These are phyloP conservation scores for Silvanus unidentatus DNA, from an alignment of 2,888 invertebrate species.

Conservation along the genomic window DNA sequence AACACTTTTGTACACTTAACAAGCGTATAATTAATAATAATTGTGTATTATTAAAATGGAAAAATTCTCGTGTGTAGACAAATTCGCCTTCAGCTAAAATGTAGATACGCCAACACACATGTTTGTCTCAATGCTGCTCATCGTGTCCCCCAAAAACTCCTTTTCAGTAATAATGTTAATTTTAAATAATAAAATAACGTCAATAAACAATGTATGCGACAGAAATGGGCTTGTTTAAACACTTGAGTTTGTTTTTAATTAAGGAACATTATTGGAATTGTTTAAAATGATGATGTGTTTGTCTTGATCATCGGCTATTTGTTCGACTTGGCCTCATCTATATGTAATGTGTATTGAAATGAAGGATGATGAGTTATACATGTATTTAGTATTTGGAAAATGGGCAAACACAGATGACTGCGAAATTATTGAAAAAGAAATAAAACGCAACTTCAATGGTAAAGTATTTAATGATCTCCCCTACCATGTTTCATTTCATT, in stretches of 20 bases:
- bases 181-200: no score
- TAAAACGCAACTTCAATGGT: conserved; percentile 6
- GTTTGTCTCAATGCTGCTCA: no score
- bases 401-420: conserved; percentile 14
- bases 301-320: conserved; percentile 8
- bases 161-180: no score
- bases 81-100: no score
- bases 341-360: conserved; percentile 12
- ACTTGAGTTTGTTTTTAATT: conserved; percentile 23
- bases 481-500: background rate
- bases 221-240: no score
- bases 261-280: conserved; percentile 20
- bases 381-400: conserved; percentile 9
- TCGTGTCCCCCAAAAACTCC: no score
- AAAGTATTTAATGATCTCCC: background rate
- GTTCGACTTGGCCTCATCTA: conserved; percentile 11
- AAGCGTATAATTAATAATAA: no score
- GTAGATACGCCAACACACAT: no score
- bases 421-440: conserved; percentile 9
- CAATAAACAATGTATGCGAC: no score
- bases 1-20: no score
- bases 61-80: no score
- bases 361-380: background rate
- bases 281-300: conserved; percentile 14
- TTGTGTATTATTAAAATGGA: no score